Evolutionary conservation across 1,140 invertebrate species (phyloP).

Genomic region (Aphelenchoides fujianensis): DNA sequence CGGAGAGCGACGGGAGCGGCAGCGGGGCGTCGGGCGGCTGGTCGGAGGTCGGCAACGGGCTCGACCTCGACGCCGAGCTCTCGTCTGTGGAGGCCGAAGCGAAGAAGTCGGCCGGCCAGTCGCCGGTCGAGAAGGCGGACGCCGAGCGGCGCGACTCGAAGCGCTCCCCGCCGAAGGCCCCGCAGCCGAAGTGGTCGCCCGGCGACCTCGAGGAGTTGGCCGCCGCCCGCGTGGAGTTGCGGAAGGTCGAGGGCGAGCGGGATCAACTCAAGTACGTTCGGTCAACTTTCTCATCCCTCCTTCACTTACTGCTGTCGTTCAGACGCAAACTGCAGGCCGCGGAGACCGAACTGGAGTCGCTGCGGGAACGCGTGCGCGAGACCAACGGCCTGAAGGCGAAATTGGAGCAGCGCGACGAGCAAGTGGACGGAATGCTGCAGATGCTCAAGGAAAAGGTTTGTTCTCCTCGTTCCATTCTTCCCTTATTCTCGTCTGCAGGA

Average conservation of each 20-base stretch:
- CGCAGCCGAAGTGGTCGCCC: background rate
- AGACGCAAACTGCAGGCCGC: background rate
- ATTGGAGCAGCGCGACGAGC: background rate
- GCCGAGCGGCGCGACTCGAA: background rate
- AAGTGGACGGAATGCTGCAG: background rate
- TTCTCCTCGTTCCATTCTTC: background rate
- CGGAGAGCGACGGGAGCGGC: slow-evolving; percentile 2
- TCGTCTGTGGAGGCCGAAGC: too few species aligned
- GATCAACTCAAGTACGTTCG: slow-evolving; percentile 11
- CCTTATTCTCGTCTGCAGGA: background rate
- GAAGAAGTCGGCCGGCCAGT: too few species aligned
- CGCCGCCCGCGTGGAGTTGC: background rate
- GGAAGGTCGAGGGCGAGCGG: background rate
- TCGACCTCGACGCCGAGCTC: background rate
- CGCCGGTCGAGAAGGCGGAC: background rate
- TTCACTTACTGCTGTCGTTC: background rate
- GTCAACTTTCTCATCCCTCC: background rate
- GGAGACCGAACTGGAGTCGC: background rate
- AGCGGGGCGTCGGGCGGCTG: background rate
- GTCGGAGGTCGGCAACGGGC: background rate
- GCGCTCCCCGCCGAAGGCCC: background rate
- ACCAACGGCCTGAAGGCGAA: background rate
- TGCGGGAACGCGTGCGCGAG: slow-evolving; percentile 3
- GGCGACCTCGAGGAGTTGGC: background rate
- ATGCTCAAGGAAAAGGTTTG: slow-evolving; percentile 8